Evolutionary conservation across 2,888 invertebrate genomes (phyloP), one percentile per base, ranked within the genome.

Genomic region (Ectropis crepuscularia): DNA sequence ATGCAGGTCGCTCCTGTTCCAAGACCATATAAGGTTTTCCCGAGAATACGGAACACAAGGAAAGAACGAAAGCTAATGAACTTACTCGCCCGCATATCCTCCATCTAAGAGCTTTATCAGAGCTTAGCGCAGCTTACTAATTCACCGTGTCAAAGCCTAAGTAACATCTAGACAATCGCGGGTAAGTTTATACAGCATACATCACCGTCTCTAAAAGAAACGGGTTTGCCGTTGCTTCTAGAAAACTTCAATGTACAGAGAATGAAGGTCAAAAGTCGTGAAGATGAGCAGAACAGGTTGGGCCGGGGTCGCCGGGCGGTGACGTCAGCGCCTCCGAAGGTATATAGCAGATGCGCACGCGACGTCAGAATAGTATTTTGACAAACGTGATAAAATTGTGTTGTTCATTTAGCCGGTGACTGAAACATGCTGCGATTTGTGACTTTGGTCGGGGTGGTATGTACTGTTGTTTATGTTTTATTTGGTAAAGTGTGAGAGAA

Each of bases 281-380:
- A 85, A 85, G 90, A 89, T 86, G 88, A 76, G 81, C 75, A 74
- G 67, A 86, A 87, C 87, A 69, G 82, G 88, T 90, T 73, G 68
- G 63, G 47, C 61, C 60, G 72, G 67, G 72, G 61, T 68, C 64
- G 71, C 70, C 71, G 70, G 73, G 70, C 39, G 28, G 64, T 90
- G 88, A 90, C 90, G 89, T 91, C 89, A 89, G 70, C 74, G 87
- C 85, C 88, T 88, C 88, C 74, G 80, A 65, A 70, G 81, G 78
- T 92, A 92, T 90, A 90, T 90, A 92, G 86, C 82, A 85, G 89
- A 88, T 87, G 88, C 80, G 86, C 85, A 63, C 68, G 81, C 82
- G 73, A 80, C 71, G 63, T 67, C 67, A 75, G 79, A 78, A 78
- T 80, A 83, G 84, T 86, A 82, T 83, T 81, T 80, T 77, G 83